A percentile compares a stretch with the other conserved stretches of the same genome.
Evolutionary conservation across 2,888 invertebrate genomes (phyloP).

Genomic region (Orthonychiurus folsomi): DNA sequence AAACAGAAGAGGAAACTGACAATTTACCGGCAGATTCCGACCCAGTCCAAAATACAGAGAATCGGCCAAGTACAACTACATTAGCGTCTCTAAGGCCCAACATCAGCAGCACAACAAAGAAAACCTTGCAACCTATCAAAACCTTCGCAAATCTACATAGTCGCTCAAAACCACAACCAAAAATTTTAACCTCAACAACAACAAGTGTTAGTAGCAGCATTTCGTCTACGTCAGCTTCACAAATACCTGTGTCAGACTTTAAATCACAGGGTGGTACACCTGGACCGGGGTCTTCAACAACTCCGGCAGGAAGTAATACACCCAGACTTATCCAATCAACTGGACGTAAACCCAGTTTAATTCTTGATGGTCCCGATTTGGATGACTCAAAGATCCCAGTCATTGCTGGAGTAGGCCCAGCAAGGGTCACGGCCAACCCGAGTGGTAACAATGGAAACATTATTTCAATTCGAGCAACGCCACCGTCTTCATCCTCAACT

Average conservation of each 20-base stretch:
- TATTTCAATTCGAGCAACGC: slow-evolving; percentile 19
- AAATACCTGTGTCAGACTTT: slow-evolving; percentile 40
- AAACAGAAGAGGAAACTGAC: neutral
- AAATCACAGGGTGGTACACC: slow-evolving; percentile 41
- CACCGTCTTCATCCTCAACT: slow-evolving; percentile 11
- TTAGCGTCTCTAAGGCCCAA: neutral
- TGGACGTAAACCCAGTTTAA: slow-evolving; percentile 13
- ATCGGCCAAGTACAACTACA: slow-evolving; percentile 1
- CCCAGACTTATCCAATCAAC: slow-evolving; percentile 13
- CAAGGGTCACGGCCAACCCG: slow-evolving; percentile 14
- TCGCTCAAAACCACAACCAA: neutral
- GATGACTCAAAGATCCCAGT: slow-evolving; percentile 40
- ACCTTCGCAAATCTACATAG: neutral
- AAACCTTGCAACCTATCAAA: neutral
- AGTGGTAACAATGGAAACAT: slow-evolving; percentile 22
- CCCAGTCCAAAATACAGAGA: neutral
- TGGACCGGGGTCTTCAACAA: neutral
- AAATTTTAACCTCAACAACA: neutral
- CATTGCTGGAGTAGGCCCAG: slow-evolving; percentile 38
- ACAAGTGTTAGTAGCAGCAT: neutral
- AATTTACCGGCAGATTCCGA: neutral
- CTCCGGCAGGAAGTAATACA: neutral
- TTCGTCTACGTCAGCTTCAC: slow-evolving; percentile 13
- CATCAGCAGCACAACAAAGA: neutral
- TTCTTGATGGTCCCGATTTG: slow-evolving; percentile 27